Evolutionary conservation across 2,113 vertebrate species (phyloP).

Genomic region (Sterrhoptilus dennistouni): DNA sequence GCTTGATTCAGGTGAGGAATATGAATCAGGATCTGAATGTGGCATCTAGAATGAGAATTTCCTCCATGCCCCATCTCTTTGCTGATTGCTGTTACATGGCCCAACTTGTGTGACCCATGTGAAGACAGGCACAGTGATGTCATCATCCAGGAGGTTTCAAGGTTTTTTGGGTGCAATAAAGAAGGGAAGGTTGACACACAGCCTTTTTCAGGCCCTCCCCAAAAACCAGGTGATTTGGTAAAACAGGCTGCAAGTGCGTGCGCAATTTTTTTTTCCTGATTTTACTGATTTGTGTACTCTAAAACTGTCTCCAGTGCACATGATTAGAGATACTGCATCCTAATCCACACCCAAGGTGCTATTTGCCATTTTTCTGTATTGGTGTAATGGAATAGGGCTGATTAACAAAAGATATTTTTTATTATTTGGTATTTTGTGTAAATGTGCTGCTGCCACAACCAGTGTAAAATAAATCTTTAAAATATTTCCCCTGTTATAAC

Average conservation of each 20-base stretch:
- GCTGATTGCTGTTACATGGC: background rate
- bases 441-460: background rate
- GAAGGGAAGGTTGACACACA: background rate
- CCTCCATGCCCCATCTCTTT: background rate
- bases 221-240: background rate
- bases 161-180: background rate
- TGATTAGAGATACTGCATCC: rapidly evolving
- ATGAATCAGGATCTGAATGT: background rate
- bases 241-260: background rate
- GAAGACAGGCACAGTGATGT: background rate
- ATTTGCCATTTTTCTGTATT: background rate
- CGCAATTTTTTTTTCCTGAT: background rate
- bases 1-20: background rate
- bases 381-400: background rate
- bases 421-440: background rate
- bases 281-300: background rate
- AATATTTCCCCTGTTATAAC: background rate
- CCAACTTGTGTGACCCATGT: background rate
- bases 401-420: background rate
- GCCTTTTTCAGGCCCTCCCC: background rate
- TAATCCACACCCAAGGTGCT: background rate
- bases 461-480: background rate
- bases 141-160: background rate
- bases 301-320: background rate
- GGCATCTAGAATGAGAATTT: background rate